A percentile compares a stretch with the other conserved stretches of the same genome.
phyloP scores from a whole-genome alignment of 92 coral and sea anemone genomes.

The Desmophyllum pertusum region DNA sequence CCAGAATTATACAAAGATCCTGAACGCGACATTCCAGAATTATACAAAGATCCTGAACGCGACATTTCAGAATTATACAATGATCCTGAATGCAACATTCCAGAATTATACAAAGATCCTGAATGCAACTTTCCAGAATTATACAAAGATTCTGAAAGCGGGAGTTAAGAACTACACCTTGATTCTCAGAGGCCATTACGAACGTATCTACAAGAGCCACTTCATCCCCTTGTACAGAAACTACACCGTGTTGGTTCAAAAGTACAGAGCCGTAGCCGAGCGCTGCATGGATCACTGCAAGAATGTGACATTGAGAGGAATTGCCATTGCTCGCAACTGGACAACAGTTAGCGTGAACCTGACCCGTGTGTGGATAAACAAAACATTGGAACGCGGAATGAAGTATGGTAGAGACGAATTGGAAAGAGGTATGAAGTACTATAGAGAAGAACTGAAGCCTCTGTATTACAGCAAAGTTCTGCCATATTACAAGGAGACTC shows the following conservation, averaged over 20 bases:
- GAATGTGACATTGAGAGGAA: constrained; percentile 52
- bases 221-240: constrained; percentile 52
- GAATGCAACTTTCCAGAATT: constrained; percentile 54
- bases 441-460: constrained; percentile 66
- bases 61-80: neutral
- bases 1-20: neutral
- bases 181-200: constrained; percentile 28
- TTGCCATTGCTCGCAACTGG: constrained; percentile 56
- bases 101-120: constrained; percentile 60
- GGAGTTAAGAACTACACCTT: constrained; percentile 40
- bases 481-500: constrained; percentile 74
- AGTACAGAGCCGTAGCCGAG: constrained; percentile 34
- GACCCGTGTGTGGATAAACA: constrained; percentile 72
- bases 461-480: constrained; percentile 67
- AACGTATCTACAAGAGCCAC: constrained; percentile 34
- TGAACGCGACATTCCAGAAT: constrained; percentile 17
- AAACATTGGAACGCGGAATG: constrained; percentile 69
- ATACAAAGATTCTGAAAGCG: constrained; percentile 37
- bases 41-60: constrained; percentile 12
- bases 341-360: constrained; percentile 42
- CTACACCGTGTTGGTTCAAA: constrained; percentile 47
- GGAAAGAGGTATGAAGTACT: constrained; percentile 68
- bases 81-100: constrained; percentile 8
- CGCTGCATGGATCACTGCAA: constrained; percentile 10
- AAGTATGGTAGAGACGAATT: constrained; percentile 63